Evolutionary conservation across 2,888 invertebrate genomes (phyloP), one percentile per base, ranked within the genome.

Genomic region (Calameuta pallipes): DNA sequence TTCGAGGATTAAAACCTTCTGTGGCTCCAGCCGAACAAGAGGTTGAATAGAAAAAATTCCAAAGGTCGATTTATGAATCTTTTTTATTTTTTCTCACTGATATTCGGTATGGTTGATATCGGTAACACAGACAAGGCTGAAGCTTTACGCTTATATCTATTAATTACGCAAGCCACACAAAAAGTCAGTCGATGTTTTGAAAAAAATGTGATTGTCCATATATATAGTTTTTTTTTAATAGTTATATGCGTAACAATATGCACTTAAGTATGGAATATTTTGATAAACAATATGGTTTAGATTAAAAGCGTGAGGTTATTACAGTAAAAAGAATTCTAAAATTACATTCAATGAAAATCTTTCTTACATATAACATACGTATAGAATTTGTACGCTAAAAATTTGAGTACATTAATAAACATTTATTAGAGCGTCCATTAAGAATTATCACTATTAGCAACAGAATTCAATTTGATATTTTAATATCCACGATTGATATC

Each of bases 1-100:
- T 97, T 83, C 92, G 97, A 35, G 97, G 97, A 0, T 92, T 97
- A 11, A 93, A 94, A 87, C 93, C 93, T 86, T 86, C 77, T 75
- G 87, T 15, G 85, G 84, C 34, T 37, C 70, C 41, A 82, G 71
- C 68, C 9, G 41, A 56, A 9, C 41, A 56, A 56, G 41, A 56
- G 23, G 23, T 9, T 23, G 41, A 56, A 56, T 56, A 56, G 23
- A 56, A 23, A 23, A 1, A 56, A 56, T 23, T 23, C 2, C 23
- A 56, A 56, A 56, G 41, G 41, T 56, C 9, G 23, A 56, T 56
- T 56, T 23, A 56, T 56, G 6, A 6, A 23, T 23, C 9, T 15
- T 41, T 15, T 41, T 9, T 56, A 56, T 56, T 56, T 56, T 41
- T 56, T 56, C 4, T 56, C 1, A 56, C 23, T 56, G 41, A 56